Evolutionary conservation across 2,113 vertebrate species (phyloP), one percentile per base, ranked within the genome.

Genomic region (Panthera tigris): DNA sequence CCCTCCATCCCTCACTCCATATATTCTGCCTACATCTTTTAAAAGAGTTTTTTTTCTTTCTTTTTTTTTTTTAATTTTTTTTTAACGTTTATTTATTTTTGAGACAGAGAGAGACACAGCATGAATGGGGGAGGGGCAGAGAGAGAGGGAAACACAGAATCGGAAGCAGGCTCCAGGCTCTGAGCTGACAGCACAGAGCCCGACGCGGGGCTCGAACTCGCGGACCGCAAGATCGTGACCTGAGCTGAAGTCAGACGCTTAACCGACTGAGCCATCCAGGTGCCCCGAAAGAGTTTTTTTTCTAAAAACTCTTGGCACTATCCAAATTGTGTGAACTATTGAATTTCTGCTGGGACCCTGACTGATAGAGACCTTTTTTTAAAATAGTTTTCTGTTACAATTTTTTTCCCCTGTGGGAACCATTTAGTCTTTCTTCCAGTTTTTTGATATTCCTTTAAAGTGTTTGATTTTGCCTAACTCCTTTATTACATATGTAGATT

Each of bases 1-100:
- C 7, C 6, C 33, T 12, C 31, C 15, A 31, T 9, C 19, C 31
- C 1, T 18, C 25, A n/a, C 12, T 16, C 19, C 1, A 2, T 29
- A 4, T n/a, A 87, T 5, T 55, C 50, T 69, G 7, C 3, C 52
- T 19, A 27, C 3, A 19, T 52, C 25, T 50, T 89, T 50, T 71
- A 21, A 71, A 68, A 48, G 7, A 87, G 1, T 23, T 23, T 33
- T 76, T 90, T 39, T 39, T 4, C 39, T 39, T 39, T 39, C 36
- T 39, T 39, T 39, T 39, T 39, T 39, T 39, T 39, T 39, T 39
- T 39, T 4, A 39, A 4, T 39, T 39, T 39, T 39, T 39, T 39
- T 39, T 39, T 39, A 39, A 39, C 39, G 39, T 39, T 39, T 39
- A 39, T 39, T 39, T 39, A 39, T 39, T 39, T 39, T 39, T 39